These are phyloP conservation scores for Trachemys scripta DNA, from an alignment of 2,113 vertebrate genomes.

Conservation along the genomic window DNA sequence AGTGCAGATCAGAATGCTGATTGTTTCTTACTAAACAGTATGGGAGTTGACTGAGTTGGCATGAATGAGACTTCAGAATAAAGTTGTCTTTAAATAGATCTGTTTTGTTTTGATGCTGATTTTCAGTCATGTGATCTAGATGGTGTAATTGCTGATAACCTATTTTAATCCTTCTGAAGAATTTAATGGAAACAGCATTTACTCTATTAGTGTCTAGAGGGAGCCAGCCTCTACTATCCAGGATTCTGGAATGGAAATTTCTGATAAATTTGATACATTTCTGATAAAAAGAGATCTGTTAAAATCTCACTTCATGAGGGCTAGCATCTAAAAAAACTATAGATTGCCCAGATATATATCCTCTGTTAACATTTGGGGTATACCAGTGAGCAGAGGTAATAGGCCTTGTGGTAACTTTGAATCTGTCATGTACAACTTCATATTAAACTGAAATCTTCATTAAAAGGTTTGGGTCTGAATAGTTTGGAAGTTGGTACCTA, in stretches of 20 bases:
- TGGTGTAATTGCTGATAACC: rapidly evolving
- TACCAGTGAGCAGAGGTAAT: not conserved
- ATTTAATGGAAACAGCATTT: not conserved
- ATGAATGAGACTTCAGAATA: not conserved
- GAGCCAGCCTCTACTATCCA: not conserved
- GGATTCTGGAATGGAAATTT: not conserved
- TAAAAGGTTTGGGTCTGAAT: not conserved
- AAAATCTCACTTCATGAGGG: not conserved
- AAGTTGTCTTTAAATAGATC: not conserved
- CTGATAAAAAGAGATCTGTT: not conserved
- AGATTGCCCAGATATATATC: not conserved
- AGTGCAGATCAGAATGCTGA: constrained; percentile 16
- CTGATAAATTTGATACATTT: not conserved
- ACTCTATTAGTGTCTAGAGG: not conserved
- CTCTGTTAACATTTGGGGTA: not conserved
- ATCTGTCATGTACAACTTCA: not conserved
- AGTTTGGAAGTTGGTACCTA: not conserved
- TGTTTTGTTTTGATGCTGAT: not conserved
- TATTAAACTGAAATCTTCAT: not conserved
- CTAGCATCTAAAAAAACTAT: not conserved
- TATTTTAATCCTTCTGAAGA: not conserved
- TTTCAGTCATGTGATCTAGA: not conserved
- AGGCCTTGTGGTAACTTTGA: not conserved
- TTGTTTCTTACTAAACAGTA: not conserved
- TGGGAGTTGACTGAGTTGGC: not conserved